Evolutionary conservation across 2,113 vertebrate genomes (phyloP), one percentile per base, ranked within the genome.

Genomic region (Oophaga pumilio): DNA sequence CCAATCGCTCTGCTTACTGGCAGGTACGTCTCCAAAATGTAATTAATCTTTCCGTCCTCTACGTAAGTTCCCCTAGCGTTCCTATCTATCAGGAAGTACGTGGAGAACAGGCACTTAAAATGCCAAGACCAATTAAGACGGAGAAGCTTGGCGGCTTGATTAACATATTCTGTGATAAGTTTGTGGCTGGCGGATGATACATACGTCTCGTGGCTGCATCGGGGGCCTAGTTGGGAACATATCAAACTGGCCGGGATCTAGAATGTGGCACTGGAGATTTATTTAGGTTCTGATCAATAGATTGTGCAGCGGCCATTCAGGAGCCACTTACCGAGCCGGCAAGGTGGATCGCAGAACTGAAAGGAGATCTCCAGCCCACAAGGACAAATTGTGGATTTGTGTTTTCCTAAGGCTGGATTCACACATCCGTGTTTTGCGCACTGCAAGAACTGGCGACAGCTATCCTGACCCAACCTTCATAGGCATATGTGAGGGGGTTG

Each of bases 71-170:
- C 78, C 60, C 7, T 60, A 73, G 28, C 28, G 24, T 71, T 50
- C 52, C 49, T 71, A 56, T 78, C 64, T 33, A 59, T 87, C 64
- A 80, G 62, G 49, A 66, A 17, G 74, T 86, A 28, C 17, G 73
- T 26, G 59, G 28, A 76, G 83, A 77, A 52, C 14, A 52, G n/a
- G 57, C 76, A 80, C 76, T 80, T 80, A 81, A 71, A 87, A 81
- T 80, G 77, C 76, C 76, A 80, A 87, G 78, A 18, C 74, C 84
- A 85, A 85, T 85, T 77, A 86, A 86, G 85, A 86, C 53, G 12
- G 33, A 85, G 69, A 22, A 12, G 57, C 59, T n/a, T 26, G 24
- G 28, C 17, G 26, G 69, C 57, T 20, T 49, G 53, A 74, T 85
- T 85, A 77, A 18, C 73, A 85, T 62, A 77, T 76, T 76, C 73